These are phyloP conservation scores for Rhegmatorhina hoffmannsi DNA, from an alignment of 2,113 vertebrate species.

Conservation along the genomic window DNA sequence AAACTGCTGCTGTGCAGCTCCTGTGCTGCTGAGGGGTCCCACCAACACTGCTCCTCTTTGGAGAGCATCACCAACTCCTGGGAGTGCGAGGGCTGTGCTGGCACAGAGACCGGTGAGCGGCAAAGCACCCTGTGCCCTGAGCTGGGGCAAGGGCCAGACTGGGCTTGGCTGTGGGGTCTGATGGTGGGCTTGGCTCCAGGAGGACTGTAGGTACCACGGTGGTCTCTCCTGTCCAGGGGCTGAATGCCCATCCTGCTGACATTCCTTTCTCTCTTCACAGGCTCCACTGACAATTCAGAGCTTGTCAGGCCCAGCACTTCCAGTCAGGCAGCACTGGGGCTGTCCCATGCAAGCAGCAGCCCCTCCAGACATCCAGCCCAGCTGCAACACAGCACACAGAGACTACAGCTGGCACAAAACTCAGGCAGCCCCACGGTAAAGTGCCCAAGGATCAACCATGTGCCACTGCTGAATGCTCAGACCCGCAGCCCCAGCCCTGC, in stretches of 20 bases:
- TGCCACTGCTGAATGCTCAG: not conserved
- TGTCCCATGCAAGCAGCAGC: not conserved
- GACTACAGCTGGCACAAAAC: not conserved
- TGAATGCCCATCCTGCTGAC: accelerated
- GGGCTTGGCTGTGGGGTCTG: not conserved
- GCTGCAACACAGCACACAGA: not conserved
- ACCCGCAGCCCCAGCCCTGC: not conserved
- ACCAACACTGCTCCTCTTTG: not conserved
- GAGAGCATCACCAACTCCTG: not conserved
- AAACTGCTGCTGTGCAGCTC: not conserved
- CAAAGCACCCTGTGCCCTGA: accelerated
- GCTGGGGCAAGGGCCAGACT: no score
- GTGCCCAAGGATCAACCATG: not conserved
- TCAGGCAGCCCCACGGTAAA: not conserved
- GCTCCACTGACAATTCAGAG: not conserved
- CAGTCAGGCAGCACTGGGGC: accelerated
- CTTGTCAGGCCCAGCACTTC: not conserved
- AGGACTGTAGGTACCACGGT: not conserved
- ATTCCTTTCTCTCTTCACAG: not conserved
- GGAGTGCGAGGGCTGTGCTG: not conserved
- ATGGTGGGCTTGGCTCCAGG: not conserved
- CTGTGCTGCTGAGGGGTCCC: not conserved
- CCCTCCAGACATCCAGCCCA: not conserved
- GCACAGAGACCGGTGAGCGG: not conserved
- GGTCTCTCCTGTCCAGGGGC: accelerated